Percentiles rank a stretch among this genome's conserved stretches.
phyloP scores from a whole-genome alignment of 2,113 vertebrate genomes.

The Larimichthys crocea region DNA sequence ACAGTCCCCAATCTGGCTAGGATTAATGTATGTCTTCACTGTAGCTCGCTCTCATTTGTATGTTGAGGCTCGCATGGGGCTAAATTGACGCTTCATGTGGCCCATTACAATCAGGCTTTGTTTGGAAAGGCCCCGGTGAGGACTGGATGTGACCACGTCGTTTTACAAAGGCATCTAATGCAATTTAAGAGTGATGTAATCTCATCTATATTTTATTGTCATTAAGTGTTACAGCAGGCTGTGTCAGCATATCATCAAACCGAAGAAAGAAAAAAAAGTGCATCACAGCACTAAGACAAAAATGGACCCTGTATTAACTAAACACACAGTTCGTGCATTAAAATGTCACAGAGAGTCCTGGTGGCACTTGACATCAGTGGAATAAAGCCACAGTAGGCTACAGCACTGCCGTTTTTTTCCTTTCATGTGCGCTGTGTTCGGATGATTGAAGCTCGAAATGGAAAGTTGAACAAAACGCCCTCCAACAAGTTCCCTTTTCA shows the following conservation, averaged over 20 bases:
- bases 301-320: neutral
- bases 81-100: conserved; percentile 69
- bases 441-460: conserved; percentile 73
- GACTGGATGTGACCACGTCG: conserved; percentile 50
- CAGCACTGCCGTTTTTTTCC: conserved; percentile 25
- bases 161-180: conserved; percentile 43
- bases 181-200: conserved; percentile 54
- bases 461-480: conserved; percentile 68
- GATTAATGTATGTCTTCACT: conserved; percentile 76
- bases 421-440: conserved; percentile 58
- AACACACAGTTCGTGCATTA: conserved; percentile 1
- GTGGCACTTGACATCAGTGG: conserved; percentile 48
- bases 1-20: conserved; percentile 76
- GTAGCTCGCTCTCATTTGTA: conserved; percentile 58
- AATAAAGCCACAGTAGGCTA: conserved; percentile 52
- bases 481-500: conserved; percentile 70
- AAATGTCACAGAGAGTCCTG: conserved; percentile 12
- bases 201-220: conserved; percentile 30
- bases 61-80: conserved; percentile 54
- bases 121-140: conserved; percentile 50
- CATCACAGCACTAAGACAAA: neutral
- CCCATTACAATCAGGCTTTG: conserved; percentile 67
- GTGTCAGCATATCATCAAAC: conserved; percentile 19
- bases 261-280: too few relatives aligned
- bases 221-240: neutral